Conservation (phyloP, 2,888 invertebrate species). For the Pilophorus perplexus region DNA sequence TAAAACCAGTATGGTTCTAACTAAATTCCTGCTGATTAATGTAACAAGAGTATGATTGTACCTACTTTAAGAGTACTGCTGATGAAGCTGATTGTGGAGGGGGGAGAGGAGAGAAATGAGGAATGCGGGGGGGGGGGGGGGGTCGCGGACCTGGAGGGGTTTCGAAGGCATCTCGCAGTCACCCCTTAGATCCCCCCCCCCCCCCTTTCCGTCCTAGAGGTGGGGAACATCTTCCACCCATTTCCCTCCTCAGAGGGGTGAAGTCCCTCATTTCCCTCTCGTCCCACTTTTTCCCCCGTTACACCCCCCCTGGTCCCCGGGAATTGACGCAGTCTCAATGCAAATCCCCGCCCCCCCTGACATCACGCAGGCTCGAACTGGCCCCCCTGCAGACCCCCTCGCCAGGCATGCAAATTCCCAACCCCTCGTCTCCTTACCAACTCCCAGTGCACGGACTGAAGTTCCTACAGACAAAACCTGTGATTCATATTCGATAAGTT, state of each 20-base stretch:
- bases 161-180: background rate
- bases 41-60: no score
- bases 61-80: background rate
- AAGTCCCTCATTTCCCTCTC: background rate
- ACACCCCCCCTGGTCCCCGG: background rate
- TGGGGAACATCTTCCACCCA: no score
- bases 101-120: background rate
- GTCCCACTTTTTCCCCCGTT: background rate
- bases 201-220: background rate
- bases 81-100: background rate
- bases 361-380: conserved; percentile 35
- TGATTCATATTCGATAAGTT: conserved; percentile 36
- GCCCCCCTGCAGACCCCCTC: conserved; percentile 2
- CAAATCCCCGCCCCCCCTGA: conserved; percentile 37
- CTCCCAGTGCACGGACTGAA: conserved; percentile 40
- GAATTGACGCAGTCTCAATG: conserved; percentile 41
- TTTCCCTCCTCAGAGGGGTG: no score
- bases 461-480: conserved; percentile 41
- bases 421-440: conserved; percentile 4
- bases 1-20: no score
- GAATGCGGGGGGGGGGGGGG: no score
- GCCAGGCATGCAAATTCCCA: conserved; percentile 27
- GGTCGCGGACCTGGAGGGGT: no score
- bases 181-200: background rate
- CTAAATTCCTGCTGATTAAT: no score